Evolutionary conservation across 2,113 vertebrate genomes (phyloP).

Genomic region (Hippotragus niger): DNA sequence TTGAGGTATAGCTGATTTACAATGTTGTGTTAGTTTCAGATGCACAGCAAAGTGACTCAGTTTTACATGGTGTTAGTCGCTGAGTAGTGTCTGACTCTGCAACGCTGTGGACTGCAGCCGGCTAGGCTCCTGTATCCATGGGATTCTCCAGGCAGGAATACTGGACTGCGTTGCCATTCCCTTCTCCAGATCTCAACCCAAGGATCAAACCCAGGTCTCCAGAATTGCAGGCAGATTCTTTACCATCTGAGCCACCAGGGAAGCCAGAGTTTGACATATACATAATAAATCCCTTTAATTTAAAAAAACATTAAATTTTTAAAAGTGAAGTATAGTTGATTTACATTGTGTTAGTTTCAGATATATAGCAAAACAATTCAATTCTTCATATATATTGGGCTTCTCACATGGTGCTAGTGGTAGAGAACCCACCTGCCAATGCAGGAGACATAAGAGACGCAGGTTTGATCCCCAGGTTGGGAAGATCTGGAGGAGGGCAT

Average conservation of each 20-base stretch:
- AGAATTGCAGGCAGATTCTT: neutral
- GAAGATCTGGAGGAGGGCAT: neutral
- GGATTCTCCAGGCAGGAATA: neutral
- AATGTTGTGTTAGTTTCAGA: neutral
- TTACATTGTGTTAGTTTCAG: neutral
- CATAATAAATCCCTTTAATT: neutral
- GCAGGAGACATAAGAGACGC: neutral
- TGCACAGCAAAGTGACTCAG: neutral
- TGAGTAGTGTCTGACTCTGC: neutral
- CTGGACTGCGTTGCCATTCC: neutral
- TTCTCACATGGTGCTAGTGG: neutral
- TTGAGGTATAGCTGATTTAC: neutral
- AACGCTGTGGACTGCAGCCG: neutral
- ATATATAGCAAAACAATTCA: neutral
- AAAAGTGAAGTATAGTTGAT: neutral
- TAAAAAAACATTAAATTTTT: neutral
- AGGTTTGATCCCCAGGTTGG: neutral
- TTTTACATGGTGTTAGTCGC: neutral
- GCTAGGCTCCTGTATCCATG: neutral
- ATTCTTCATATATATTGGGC: neutral
- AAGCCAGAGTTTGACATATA: neutral
- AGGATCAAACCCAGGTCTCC: neutral
- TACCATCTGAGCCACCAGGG: neutral
- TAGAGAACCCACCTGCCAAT: neutral
- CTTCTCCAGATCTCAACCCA: neutral